Percentiles rank a stretch among this genome's conserved stretches.
Conservation (phyloP, 2,113 vertebrate species). For the Orthonyx spaldingii region DNA sequence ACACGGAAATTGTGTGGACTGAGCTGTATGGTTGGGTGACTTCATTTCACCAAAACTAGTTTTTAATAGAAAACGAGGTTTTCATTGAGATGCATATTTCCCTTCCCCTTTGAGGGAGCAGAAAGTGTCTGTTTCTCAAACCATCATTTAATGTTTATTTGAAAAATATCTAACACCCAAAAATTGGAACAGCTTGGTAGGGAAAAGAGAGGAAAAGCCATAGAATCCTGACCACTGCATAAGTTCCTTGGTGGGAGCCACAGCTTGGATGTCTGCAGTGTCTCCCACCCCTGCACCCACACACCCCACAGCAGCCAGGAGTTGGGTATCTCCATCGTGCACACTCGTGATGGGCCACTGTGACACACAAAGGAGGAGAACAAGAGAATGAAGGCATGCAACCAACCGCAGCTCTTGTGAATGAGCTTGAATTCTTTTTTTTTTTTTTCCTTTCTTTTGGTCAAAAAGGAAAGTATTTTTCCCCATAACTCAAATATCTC, state of each 20-base stretch:
- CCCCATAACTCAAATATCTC: not conserved
- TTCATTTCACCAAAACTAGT: not conserved
- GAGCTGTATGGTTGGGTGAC: not conserved
- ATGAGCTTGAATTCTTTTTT: not conserved
- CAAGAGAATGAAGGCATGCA: not conserved
- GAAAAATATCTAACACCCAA: not conserved
- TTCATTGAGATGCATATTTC: not conserved
- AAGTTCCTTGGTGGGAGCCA: not conserved
- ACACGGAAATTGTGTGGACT: not conserved
- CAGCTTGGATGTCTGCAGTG: not conserved
- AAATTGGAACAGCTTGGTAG: not conserved
- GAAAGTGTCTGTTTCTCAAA: not conserved
- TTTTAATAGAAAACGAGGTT: not conserved
- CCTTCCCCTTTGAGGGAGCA: not conserved
- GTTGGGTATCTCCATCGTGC: accelerated
- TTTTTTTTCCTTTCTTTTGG: not conserved
- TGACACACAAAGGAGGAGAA: not conserved
- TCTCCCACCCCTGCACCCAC: not conserved
- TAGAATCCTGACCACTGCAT: not conserved
- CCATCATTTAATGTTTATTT: not conserved
- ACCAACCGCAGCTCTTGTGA: not conserved
- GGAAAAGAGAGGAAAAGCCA: not conserved
- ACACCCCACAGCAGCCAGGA: not conserved
- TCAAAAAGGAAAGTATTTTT: not conserved
- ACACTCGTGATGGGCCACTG: not conserved